Percentiles rank a stretch among this genome's conserved stretches.
These are phyloP conservation scores for Drosophila subquinaria DNA, from an alignment of 2,888 invertebrate species.

Conservation along the genomic window DNA sequence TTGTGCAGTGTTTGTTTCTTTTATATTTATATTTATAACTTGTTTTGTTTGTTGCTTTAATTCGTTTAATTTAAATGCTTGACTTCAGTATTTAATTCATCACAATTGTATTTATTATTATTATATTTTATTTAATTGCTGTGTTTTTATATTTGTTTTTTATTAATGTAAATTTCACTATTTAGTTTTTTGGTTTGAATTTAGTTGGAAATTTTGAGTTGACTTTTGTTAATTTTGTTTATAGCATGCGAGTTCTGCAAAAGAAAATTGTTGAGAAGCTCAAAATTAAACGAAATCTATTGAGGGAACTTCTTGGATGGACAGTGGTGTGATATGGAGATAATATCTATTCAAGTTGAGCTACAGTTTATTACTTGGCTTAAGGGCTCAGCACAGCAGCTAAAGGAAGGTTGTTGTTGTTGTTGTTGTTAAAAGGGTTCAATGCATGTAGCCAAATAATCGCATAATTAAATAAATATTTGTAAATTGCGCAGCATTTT, in stretches of 20 bases:
- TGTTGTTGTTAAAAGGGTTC: not conserved
- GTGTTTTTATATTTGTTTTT: constrained; percentile 42
- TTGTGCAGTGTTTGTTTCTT: constrained; percentile 51
- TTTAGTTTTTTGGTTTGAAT: constrained; percentile 54
- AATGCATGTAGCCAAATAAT: constrained; percentile 8
- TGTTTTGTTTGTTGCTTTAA: constrained; percentile 26
- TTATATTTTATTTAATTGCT: constrained; percentile 45
- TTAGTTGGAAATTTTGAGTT: constrained; percentile 65
- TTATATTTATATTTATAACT: constrained; percentile 32
- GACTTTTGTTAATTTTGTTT: constrained; percentile 47
- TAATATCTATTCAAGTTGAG: constrained; percentile 7
- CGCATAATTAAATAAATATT: constrained; percentile 6
- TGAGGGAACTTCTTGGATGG: constrained; percentile 25
- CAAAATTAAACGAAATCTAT: constrained; percentile 78
- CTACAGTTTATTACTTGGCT: constrained; percentile 16
- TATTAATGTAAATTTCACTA: constrained; percentile 61
- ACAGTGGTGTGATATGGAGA: not conserved
- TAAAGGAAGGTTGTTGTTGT: not conserved
- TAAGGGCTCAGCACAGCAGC: constrained; percentile 30
- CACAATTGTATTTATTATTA: constrained; percentile 60
- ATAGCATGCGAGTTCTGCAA: constrained; percentile 80
- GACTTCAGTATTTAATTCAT: constrained; percentile 61
- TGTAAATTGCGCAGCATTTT: not conserved
- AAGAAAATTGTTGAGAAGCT: constrained; percentile 76
- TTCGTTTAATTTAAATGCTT: constrained; percentile 41